Evolutionary conservation across 2,113 vertebrate genomes (phyloP).

Genomic region (Trogon melanurus): DNA sequence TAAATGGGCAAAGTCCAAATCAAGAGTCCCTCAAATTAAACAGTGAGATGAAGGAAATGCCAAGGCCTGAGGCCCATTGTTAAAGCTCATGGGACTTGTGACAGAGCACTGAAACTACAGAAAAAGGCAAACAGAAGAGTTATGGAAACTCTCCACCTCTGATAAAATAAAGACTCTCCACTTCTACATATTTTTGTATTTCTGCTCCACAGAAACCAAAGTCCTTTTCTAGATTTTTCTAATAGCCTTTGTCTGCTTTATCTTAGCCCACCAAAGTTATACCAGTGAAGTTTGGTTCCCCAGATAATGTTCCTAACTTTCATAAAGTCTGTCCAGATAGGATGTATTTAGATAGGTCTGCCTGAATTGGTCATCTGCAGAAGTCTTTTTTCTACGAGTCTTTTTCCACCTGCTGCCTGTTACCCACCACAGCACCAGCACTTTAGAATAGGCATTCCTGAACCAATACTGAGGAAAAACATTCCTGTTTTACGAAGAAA

Average conservation of each 20-base stretch:
- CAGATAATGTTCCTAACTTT: neutral
- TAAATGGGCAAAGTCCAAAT: neutral
- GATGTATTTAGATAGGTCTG: neutral
- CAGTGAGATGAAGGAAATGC: neutral
- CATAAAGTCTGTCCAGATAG: neutral
- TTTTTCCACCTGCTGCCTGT: neutral
- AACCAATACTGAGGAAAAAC: neutral
- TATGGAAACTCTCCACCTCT: neutral
- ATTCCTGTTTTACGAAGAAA: neutral
- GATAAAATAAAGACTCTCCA: neutral
- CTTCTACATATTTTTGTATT: neutral
- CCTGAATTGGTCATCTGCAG: neutral
- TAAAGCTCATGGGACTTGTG: neutral
- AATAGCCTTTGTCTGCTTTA: neutral
- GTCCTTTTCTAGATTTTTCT: neutral
- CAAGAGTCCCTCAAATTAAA: neutral
- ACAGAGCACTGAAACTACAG: neutral
- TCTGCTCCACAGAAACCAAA: neutral
- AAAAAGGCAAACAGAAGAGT: neutral
- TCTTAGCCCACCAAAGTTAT: neutral
- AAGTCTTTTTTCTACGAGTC: neutral
- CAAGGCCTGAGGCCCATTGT: neutral
- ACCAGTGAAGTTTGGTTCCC: neutral
- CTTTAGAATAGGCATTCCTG: neutral
- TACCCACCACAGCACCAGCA: neutral